Evolutionary conservation across 2,888 invertebrate genomes (phyloP).

Genomic region (Lutraria lutraria): DNA sequence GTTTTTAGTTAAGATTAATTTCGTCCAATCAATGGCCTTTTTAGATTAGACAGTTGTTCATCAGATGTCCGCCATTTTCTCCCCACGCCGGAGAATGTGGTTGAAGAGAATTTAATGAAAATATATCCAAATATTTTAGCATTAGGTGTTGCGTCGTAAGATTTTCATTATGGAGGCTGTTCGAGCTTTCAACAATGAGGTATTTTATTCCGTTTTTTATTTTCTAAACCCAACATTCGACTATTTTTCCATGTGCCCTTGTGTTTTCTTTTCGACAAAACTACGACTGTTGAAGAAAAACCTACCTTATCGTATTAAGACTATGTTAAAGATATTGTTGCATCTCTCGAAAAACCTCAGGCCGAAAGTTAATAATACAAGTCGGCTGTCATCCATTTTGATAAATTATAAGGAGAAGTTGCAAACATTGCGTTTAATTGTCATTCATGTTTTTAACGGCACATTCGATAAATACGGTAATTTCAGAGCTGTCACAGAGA

Average conservation of each 20-base stretch:
- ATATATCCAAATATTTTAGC: background rate
- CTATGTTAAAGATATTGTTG: background rate
- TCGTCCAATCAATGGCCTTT: constrained; percentile 66
- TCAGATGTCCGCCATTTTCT: constrained; percentile 79
- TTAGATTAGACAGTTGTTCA: constrained; percentile 53
- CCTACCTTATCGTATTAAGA: background rate
- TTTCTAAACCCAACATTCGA: background rate
- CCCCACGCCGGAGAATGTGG: constrained; percentile 73
- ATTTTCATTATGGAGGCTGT: constrained; percentile 91
- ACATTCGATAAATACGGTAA: too few relatives aligned
- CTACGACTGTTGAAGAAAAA: background rate
- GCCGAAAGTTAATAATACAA: too few relatives aligned
- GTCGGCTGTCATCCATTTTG: too few relatives aligned
- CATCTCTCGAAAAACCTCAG: too few relatives aligned
- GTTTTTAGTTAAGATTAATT: background rate
- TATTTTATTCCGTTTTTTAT: constrained; percentile 82
- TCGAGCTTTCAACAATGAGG: constrained; percentile 95
- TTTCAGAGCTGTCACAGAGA: too few relatives aligned
- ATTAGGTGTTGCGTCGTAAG: background rate
- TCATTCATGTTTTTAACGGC: too few relatives aligned
- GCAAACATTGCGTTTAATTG: too few relatives aligned
- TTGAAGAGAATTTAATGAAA: constrained; percentile 30
- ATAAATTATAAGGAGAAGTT: too few relatives aligned
- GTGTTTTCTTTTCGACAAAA: background rate
- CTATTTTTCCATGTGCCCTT: background rate